Evolutionary conservation across 2,797 vertebrate genomes (phyloP), one percentile per base, ranked within the genome.

Genomic region (Scolopax rusticola): DNA sequence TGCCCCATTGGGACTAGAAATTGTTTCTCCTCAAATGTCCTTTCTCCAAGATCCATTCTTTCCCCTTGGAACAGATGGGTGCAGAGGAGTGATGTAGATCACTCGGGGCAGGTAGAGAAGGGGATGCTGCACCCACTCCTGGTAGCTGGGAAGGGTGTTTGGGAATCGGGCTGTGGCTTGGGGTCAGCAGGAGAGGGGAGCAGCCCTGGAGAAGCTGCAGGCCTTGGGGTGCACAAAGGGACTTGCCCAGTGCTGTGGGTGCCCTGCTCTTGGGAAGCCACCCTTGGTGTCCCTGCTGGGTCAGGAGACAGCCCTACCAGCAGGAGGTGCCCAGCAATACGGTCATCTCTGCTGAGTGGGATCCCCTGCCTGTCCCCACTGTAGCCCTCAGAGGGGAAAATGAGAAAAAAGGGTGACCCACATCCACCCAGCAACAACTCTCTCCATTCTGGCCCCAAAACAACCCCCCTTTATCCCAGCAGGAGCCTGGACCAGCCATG

Each of bases 291-390:
- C 33, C 5, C 59, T 28, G 50, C 68, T 45, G 13, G 8, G 45
- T 15, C 50, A 87, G n/a, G 8, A 68, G 14, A 68, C 48, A 51
- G 56, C 41, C 19, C 64, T 73, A 51, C 51, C 59, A 4, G 7
- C 48, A 68, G 48, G 68, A 75, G 61, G 21, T 40, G 10, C 53
- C 67, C 12, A 4, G 61, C 2, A 7, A 1, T 18, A 14, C 45
- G 12, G 40, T 12, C 60, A 28, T 40, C 16, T 86, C 28, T 64
- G 27, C 32, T 23, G 43, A 18, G 15, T 1, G 2, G 7, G 6
- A 30, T 38, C 57, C 75, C 45, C 50, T n/a, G 3, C 28, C 3
- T 1, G 12, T 9, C 28, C 32, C 47, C 4, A 0, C 25, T 18
- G 7, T 18, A 61, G 28, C 27, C 33, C 54, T 76, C 20, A 4